phyloP scores from a whole-genome alignment of 2,113 vertebrate genomes.

The Micronycteris hirsuta region DNA sequence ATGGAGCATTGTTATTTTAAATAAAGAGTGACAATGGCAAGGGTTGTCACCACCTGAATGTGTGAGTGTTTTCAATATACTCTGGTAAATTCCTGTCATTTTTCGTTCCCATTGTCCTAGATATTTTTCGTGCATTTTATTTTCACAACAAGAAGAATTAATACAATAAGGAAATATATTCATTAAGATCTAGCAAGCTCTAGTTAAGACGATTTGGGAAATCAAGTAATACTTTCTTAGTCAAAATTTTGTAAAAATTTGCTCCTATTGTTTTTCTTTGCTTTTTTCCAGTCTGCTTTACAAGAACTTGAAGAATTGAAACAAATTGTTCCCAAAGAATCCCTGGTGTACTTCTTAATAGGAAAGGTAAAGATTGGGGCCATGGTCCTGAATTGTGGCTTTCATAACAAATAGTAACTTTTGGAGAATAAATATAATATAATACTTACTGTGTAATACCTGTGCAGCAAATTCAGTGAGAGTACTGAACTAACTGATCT shows the following conservation, averaged over 20 bases:
- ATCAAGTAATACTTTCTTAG: background rate
- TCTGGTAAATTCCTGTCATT: background rate
- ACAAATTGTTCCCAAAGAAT: conserved; percentile 99
- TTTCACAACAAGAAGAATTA: conserved; percentile 17
- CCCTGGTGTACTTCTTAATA: conserved; percentile 99
- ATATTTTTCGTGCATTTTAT: conserved; percentile 45
- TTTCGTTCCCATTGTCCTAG: background rate
- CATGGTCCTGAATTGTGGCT: conserved; percentile 22
- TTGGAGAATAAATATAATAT: background rate
- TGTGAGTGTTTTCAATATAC: background rate
- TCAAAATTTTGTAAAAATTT: conserved; percentile 30
- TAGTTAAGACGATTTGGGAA: conserved; percentile 26
- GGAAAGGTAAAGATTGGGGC: conserved; percentile 90
- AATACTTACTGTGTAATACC: background rate
- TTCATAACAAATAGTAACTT: conserved; percentile 1
- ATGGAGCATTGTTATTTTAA: background rate
- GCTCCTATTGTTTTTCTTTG: conserved; percentile 26
- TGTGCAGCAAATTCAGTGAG: conserved; percentile 1
- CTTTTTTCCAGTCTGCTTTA: conserved; percentile 90
- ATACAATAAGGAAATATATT: background rate
- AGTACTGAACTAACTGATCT: background rate
- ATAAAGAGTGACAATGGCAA: background rate
- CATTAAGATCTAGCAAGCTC: background rate
- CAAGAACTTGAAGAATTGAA: conserved; percentile 99
- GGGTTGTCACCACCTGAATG: background rate